These are phyloP conservation scores for Australoheros facetus DNA, from an alignment of 2,797 vertebrate species.

Conservation along the genomic window DNA sequence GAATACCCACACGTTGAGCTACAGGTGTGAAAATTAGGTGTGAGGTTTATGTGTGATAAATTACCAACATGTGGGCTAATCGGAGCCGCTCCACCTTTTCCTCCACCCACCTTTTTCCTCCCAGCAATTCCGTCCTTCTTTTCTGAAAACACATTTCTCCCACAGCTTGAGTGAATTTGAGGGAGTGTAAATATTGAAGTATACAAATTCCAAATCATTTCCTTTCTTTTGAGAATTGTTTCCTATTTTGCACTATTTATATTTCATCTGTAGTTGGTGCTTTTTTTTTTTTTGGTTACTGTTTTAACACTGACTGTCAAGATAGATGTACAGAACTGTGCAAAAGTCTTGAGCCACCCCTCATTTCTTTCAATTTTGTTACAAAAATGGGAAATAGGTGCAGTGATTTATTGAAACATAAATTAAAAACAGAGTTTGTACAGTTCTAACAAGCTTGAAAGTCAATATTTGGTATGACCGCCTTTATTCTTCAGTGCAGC, in stretches of 20 bases:
- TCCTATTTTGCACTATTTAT: constrained; percentile 9
- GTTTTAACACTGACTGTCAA: not conserved
- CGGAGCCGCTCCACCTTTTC: constrained; percentile 67
- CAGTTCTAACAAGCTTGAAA: not conserved
- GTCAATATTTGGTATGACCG: not conserved
- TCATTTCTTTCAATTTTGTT: not conserved
- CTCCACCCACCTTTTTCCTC: constrained; percentile 40
- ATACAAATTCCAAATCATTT: constrained; percentile 43
- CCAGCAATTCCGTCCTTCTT: constrained; percentile 48
- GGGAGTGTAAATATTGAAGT: constrained; percentile 68
- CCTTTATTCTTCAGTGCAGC: not conserved
- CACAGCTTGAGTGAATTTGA: constrained; percentile 72
- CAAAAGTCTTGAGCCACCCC: not conserved
- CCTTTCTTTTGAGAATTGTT: constrained; percentile 25
- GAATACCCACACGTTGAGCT: constrained; percentile 73
- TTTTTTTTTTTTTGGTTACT: constrained; percentile 13
- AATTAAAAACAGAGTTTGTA: not conserved
- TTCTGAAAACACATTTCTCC: constrained; percentile 65
- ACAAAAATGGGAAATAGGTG: not conserved
- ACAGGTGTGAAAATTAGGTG: constrained; percentile 87
- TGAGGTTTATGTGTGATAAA: constrained; percentile 87
- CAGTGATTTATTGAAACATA: not conserved
- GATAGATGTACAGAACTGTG: not conserved
- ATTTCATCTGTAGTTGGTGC: not conserved
- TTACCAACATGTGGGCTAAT: constrained; percentile 85